Base-by-base conservation (phyloP, 35 echinoderm and acorn worm species). In the Holothuria glaberrima region DNA sequence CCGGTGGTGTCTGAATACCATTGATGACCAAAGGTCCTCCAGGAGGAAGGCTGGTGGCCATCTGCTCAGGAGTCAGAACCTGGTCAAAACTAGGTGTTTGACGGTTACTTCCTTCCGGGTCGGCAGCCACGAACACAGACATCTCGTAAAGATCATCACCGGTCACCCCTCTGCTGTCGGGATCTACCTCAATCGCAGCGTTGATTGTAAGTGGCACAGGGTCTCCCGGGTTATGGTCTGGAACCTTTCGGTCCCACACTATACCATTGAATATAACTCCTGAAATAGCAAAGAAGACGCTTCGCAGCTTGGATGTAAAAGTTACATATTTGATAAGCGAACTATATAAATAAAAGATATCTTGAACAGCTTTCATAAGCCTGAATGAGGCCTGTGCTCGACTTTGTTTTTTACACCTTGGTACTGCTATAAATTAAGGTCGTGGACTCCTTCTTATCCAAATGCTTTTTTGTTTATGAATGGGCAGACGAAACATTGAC, bases 51-150 rank as follows among this genome's bases (percentile, higher is more conserved):
- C 12, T n/a, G 22, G 36, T 48, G 6, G 78, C 45, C 78, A n/a
- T 58, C 32, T 82, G 78, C 5, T 5, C 5, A 12, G 36, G 36
- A n/a, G 78, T 82, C 24, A 82, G 50, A 21, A 82, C 50, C 48
- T 82, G 78, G 36, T 54, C 24, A 56, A 82, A 82, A 16, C 32
- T 34, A 19, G 78, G 78, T 12, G 41, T 26, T 13, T 54, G 17
- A 5, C 78, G 36, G 30, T 82, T 24, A 12, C 12, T 26, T 0
- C 78, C 78, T 31, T 82, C 50, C 14, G 36, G 36, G n/a, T 82
- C 78, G 32, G 36, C 18, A n/a, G 78, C 78, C 22, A 48, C 78
- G 78, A 82, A 82, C 20, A 82, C 78, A 14, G 36, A n/a, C 78
- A 82, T 48, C n/a, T 82, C 41, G 41, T 58, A 82, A 28, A 82